Conservation (phyloP, 2,888 invertebrate genomes). For the Epistrophe eligans region DNA sequence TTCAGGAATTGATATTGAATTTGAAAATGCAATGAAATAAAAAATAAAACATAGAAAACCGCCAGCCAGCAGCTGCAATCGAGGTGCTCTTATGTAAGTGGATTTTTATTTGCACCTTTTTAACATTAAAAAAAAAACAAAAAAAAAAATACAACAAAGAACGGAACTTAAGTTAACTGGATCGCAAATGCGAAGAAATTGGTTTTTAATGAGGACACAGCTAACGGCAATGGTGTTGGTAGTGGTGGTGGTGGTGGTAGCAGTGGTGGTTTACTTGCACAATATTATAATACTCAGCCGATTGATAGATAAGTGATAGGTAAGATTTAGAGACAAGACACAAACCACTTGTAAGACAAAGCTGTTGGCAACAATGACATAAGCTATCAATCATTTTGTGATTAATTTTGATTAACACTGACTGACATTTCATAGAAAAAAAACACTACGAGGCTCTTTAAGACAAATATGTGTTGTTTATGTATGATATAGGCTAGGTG, state of each 20-base stretch:
- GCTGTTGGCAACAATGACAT: slow-evolving; percentile 50
- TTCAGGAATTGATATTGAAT: slow-evolving; percentile 72
- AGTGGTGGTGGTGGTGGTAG: neutral
- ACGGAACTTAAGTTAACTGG: slow-evolving; percentile 49
- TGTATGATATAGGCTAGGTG: no score
- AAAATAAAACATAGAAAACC: neutral
- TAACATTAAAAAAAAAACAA: neutral
- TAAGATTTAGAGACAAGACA: slow-evolving; percentile 18
- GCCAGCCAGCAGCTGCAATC: slow-evolving; percentile 28
- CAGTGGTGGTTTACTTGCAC: slow-evolving; percentile 45
- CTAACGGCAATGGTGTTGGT: neutral
- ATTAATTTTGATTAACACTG: slow-evolving; percentile 34
- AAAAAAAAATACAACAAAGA: slow-evolving; percentile 16
- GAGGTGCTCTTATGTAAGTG: slow-evolving; percentile 26
- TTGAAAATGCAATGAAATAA: slow-evolving; percentile 47
- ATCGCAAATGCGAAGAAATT: slow-evolving; percentile 55
- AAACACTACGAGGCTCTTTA: neutral
- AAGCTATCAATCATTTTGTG: slow-evolving; percentile 59
- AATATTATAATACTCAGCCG: neutral
- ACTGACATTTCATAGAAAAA: slow-evolving; percentile 2
- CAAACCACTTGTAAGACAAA: slow-evolving; percentile 37
- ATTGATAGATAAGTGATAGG: slow-evolving; percentile 35
- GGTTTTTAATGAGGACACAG: slow-evolving; percentile 53
- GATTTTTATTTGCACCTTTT: slow-evolving; percentile 19
- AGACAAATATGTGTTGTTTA: neutral